Evolutionary conservation across 2,113 vertebrate genomes (phyloP).

Genomic region (Poeciliopsis occidentalis): DNA sequence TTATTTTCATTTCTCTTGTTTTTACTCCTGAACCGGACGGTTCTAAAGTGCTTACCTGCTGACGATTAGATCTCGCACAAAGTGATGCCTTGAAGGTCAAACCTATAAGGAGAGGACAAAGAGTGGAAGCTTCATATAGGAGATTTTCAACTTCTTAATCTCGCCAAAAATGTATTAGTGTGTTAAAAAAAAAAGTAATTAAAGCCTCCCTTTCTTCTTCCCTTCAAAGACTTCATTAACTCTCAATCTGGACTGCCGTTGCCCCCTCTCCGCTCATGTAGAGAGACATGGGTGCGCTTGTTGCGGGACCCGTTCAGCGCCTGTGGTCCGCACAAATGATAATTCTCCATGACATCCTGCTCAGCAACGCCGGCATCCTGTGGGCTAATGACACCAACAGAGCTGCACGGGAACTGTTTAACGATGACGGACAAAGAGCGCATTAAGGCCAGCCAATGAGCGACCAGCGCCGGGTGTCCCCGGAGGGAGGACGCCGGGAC

Average conservation of each 20-base stretch:
- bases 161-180: slow-evolving; percentile 25
- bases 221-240: slow-evolving; percentile 59
- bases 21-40: neutral
- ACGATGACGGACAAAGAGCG: slow-evolving; percentile 51
- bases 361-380: slow-evolving; percentile 62
- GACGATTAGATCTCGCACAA: slow-evolving; percentile 59
- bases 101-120: slow-evolving; percentile 53
- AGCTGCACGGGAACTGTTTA: slow-evolving; percentile 56
- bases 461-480: slow-evolving; percentile 8
- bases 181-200: slow-evolving; percentile 40
- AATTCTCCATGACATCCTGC: slow-evolving; percentile 63
- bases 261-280: slow-evolving; percentile 10
- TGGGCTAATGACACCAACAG: slow-evolving; percentile 65
- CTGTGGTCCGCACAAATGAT: slow-evolving; percentile 58
- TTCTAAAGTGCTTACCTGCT: slow-evolving; percentile 63
- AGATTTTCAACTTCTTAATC: slow-evolving; percentile 8
- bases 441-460: slow-evolving; percentile 42
- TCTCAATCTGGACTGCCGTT: slow-evolving; percentile 48
- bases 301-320: slow-evolving; percentile 49
- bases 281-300: slow-evolving; percentile 36
- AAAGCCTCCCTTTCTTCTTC: slow-evolving; percentile 24
- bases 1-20: neutral
- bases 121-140: neutral
- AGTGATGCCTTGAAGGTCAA: slow-evolving; percentile 48
- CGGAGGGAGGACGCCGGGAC: slow-evolving; percentile 5